A percentile compares a stretch with the other conserved stretches of the same genome.
Conservation (phyloP, 2,797 vertebrate species). For the Eutrigla gurnardus region DNA sequence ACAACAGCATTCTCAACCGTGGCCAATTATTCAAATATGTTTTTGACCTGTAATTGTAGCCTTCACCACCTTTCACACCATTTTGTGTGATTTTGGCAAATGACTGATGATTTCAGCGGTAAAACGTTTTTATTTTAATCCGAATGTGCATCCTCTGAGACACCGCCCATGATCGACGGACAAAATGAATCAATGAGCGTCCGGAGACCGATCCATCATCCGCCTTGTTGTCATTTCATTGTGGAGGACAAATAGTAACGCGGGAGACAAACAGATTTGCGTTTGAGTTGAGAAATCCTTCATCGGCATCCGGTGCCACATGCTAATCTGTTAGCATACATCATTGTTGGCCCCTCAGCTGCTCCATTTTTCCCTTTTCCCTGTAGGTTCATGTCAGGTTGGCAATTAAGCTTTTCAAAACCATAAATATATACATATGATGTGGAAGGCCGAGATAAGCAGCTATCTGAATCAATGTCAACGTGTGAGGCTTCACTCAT, state of each 20-base stretch:
- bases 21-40: not conserved
- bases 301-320: constrained; percentile 24
- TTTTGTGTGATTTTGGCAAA: not conserved
- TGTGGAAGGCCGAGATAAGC: constrained; percentile 19
- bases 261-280: constrained; percentile 53
- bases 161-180: constrained; percentile 43
- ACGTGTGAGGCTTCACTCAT: constrained; percentile 12
- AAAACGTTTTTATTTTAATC: constrained; percentile 10
- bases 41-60: constrained; percentile 28
- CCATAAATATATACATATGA: constrained; percentile 26
- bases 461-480: constrained; percentile 29
- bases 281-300: constrained; percentile 50
- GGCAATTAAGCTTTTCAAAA: constrained; percentile 52
- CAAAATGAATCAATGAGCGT: constrained; percentile 43
- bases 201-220: constrained; percentile 37
- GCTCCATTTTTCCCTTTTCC: constrained; percentile 33
- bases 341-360: constrained; percentile 26
- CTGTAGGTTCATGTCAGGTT: constrained; percentile 35
- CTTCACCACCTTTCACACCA: not conserved
- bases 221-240: constrained; percentile 48
- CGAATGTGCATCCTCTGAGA: constrained; percentile 11
- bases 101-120: not conserved
- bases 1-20: not conserved
- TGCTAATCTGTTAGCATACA: constrained; percentile 55
- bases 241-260: constrained; percentile 44